phyloP scores from a whole-genome alignment of 2,113 vertebrate species.

The Himantopus leucocephalus region DNA sequence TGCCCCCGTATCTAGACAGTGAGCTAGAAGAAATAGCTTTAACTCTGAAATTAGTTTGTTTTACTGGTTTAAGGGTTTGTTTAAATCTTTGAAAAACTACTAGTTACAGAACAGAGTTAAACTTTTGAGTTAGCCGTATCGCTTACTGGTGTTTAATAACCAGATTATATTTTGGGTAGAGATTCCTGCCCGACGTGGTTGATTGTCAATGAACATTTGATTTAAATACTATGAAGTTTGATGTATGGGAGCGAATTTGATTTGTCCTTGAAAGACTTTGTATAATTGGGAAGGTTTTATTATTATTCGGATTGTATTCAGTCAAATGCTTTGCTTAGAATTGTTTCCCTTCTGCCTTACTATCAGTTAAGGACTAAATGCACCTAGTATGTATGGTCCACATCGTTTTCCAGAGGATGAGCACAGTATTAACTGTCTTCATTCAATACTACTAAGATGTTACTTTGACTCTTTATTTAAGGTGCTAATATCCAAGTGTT shows the following conservation, averaged over 20 bases:
- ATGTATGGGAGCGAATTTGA: not conserved
- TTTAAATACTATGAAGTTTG: not conserved
- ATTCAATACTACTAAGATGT: not conserved
- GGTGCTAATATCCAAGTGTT: slow-evolving; percentile 67
- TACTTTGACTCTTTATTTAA: not conserved
- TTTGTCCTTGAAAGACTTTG: not conserved
- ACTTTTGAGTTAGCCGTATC: not conserved
- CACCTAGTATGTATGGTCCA: not conserved
- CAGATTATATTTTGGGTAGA: not conserved
- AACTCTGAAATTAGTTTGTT: not conserved
- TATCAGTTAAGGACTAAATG: not conserved
- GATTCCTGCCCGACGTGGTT: not conserved
- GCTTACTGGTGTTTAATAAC: not conserved
- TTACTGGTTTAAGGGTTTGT: not conserved
- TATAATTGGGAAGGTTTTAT: not conserved
- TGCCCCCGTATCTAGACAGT: not conserved
- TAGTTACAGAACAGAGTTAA: not conserved
- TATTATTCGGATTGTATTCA: not conserved
- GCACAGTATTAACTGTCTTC: not conserved
- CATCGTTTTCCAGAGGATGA: not conserved
- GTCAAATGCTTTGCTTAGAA: not conserved
- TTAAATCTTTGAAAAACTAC: not conserved
- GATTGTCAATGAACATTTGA: not conserved
- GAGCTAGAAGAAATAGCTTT: not conserved
- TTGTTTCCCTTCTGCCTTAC: slow-evolving; percentile 22